Conservation (phyloP, 2,888 invertebrate species). For the Dorcus parallelipipedus region DNA sequence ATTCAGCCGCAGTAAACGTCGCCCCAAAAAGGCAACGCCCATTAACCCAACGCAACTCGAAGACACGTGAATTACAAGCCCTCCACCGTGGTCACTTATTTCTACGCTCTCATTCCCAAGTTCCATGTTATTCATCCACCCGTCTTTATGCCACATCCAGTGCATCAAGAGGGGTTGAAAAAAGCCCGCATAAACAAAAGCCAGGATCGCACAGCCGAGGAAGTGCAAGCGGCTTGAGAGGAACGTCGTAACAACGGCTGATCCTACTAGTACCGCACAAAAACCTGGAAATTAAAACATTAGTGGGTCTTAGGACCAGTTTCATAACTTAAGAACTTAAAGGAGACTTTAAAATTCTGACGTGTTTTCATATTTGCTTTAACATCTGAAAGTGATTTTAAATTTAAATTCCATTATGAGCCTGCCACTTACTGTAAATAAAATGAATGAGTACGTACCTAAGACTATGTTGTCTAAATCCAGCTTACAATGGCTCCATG, state of each 20-base stretch:
- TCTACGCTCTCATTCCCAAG: conserved; percentile 25
- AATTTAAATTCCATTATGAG: too few species aligned
- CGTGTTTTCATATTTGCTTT: too few species aligned
- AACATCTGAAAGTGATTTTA: too few species aligned
- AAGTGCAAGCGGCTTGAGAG: conserved; percentile 39
- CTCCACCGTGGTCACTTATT: conserved; percentile 41
- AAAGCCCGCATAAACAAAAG: conserved; percentile 34
- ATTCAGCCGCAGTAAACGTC: conserved; percentile 38
- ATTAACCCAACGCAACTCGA: conserved; percentile 40
- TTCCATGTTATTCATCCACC: conserved; percentile 38
- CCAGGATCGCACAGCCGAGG: conserved; percentile 35
- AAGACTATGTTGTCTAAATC: conserved; percentile 26
- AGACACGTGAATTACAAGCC: conserved; percentile 37
- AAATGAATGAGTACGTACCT: conserved; percentile 21
- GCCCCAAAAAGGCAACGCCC: conserved; percentile 39
- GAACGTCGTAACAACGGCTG: conserved; percentile 39
- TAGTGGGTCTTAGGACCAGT: background rate
- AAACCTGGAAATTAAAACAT: conserved; percentile 33
- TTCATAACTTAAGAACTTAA: too few species aligned
- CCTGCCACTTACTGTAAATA: too few species aligned
- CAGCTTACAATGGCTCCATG: conserved; percentile 32
- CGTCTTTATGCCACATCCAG: conserved; percentile 41
- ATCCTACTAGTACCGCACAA: conserved; percentile 37
- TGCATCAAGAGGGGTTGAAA: conserved; percentile 43
- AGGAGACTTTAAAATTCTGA: too few species aligned